Evolutionary conservation across 2,888 invertebrate genomes (phyloP), one percentile per base, ranked within the genome.

Genomic region (Myopa tessellatipennis): DNA sequence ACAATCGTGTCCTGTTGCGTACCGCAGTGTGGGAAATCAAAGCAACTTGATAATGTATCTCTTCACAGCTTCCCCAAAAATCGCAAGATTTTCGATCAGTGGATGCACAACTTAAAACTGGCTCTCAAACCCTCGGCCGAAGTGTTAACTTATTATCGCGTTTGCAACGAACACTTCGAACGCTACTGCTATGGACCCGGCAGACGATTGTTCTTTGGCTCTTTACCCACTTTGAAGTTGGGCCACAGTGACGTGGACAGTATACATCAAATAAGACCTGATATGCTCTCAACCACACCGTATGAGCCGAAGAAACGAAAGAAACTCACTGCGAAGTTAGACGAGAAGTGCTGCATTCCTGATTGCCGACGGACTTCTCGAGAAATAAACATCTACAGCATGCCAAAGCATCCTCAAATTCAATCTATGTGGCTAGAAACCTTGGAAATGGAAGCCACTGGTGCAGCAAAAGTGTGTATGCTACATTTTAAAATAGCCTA

Each of bases 81-180:
- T 34, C 81, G 79, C 0, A 36, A 71, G 0, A 40, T 83, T 4
- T 80, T 81, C 6, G 81, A 80, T 0, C 84, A 85, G 58, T 86
- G 87, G 87, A 74, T 82, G 5, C 77, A 83, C 5, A 86, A 86
- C 45, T 71, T 86, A 4, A 82, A 80, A 0, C 67, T 86, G 10
- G 78, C 80, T 0, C 68, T 86, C 14, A 78, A 80, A 0, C 63
- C 61, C 18, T 45, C 69, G 2, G 4, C 77, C 1, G 79, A 79
- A 5, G 76, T 80, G 14, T 14, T 82, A 16, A 6, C 74, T 1
- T 76, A 75, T 0, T 79, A 82, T 18, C 81, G 78, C 38, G 79
- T 86, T 1, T 86, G 86, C 65, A 78, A 77, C 36, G 73, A 60
- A 0, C 87, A 86, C 61, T 86, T 86, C 55, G 83, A 84, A 7